These are phyloP conservation scores for Cheilosia scutellata DNA, from an alignment of 2,888 invertebrate genomes.

Conservation along the genomic window DNA sequence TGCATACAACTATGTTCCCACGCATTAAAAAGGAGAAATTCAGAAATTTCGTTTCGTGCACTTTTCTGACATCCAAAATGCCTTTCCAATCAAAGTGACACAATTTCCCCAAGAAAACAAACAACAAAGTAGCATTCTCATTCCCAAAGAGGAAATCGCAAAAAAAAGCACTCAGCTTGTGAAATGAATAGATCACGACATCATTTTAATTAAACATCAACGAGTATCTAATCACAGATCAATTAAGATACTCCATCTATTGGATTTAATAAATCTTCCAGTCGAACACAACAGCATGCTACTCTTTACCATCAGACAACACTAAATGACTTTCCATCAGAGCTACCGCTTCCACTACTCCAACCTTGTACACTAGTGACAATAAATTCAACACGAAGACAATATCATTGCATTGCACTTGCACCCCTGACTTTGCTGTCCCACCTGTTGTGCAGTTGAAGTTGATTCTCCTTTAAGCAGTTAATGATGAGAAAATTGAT, in stretches of 20 bases:
- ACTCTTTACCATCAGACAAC: constrained; percentile 17
- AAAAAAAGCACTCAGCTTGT: constrained; percentile 27
- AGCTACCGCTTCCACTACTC: constrained; percentile 21
- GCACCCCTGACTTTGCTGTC: constrained; percentile 47
- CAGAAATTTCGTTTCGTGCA: background rate
- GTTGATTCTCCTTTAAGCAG: constrained; percentile 33
- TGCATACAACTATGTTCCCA: background rate
- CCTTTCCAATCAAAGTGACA: constrained; percentile 31
- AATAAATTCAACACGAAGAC: constrained; percentile 53
- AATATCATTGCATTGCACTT: constrained; percentile 39
- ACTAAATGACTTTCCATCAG: constrained; percentile 69
- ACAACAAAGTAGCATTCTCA: constrained; percentile 37
- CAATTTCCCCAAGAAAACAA: constrained; percentile 26
- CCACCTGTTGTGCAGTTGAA: constrained; percentile 45
- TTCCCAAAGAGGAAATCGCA: background rate
- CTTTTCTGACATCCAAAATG: background rate
- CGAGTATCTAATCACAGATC: constrained; percentile 68
- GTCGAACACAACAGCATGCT: constrained; percentile 23
- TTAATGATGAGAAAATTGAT: constrained; percentile 74
- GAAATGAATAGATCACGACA: constrained; percentile 74
- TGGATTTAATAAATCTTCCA: constrained; percentile 70
- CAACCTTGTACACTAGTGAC: constrained; percentile 13
- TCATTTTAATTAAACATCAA: constrained; percentile 71
- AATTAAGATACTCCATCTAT: constrained; percentile 65
- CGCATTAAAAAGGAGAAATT: background rate